Percentiles rank a stretch among this genome's conserved stretches.
phyloP scores from a whole-genome alignment of 2,888 invertebrate genomes.

The Heteromurus nitidus region DNA sequence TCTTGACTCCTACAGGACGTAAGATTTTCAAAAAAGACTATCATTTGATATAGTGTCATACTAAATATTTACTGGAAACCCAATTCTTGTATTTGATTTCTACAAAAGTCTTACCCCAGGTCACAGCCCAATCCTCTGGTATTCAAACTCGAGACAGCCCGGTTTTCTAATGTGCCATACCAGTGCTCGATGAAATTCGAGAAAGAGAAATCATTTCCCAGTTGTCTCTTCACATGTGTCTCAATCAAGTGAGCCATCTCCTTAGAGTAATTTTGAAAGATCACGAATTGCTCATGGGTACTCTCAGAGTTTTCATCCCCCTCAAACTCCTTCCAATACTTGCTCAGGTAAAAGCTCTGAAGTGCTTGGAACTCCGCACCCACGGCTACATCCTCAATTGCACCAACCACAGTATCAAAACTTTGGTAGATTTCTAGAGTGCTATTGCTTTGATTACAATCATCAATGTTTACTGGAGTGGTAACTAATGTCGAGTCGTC shows the following conservation, averaged over 20 bases:
- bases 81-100: not conserved
- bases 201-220: slow-evolving; percentile 61
- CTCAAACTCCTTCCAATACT: slow-evolving; percentile 63
- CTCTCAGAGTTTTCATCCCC: slow-evolving; percentile 42
- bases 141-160: slow-evolving; percentile 28
- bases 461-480: slow-evolving; percentile 27
- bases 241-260: slow-evolving; percentile 66
- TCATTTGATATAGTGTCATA: no score
- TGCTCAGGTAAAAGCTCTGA: slow-evolving; percentile 61
- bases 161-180: slow-evolving; percentile 50
- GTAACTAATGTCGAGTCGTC: slow-evolving; percentile 18
- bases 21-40: no score
- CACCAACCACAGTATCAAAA: slow-evolving; percentile 63
- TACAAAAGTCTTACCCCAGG: slow-evolving; percentile 38
- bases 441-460: slow-evolving; percentile 15
- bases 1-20: slow-evolving; percentile 36
- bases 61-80: no score
- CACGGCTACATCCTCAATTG: slow-evolving; percentile 63
- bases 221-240: slow-evolving; percentile 54
- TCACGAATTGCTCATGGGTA: slow-evolving; percentile 62
- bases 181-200: slow-evolving; percentile 53
- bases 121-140: slow-evolving; percentile 20
- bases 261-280: slow-evolving; percentile 65
- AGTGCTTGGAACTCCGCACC: slow-evolving; percentile 63
- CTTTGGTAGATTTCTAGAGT: slow-evolving; percentile 37